These are phyloP conservation scores for Mohoua ochrocephala DNA, from an alignment of 2,113 vertebrate species.

Conservation along the genomic window DNA sequence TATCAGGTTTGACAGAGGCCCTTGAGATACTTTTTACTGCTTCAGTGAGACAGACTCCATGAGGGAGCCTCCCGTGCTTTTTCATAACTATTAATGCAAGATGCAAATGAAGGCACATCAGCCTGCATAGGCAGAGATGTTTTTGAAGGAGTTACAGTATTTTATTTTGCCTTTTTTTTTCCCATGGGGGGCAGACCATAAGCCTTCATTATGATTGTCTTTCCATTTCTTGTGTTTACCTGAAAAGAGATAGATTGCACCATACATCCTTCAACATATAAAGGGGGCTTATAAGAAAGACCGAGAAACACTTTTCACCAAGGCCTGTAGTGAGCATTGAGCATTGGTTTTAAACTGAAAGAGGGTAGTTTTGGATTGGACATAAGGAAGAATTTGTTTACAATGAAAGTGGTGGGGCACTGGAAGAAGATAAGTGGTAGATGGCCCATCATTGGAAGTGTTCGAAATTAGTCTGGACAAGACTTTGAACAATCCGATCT, in stretches of 20 bases:
- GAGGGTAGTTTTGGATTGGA: background rate
- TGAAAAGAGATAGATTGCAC: background rate
- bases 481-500: background rate
- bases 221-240: background rate
- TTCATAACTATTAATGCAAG: background rate
- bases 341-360: background rate
- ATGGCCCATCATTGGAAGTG: background rate
- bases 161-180: background rate
- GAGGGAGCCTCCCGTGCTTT: background rate
- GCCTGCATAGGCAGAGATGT: background rate
- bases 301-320: background rate
- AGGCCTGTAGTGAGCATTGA: background rate
- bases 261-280: background rate
- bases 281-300: background rate
- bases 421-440: background rate
- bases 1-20: background rate
- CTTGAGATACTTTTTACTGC: background rate
- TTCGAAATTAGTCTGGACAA: background rate
- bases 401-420: background rate
- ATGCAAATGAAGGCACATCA: background rate
- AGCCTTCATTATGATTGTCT: background rate
- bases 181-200: background rate
- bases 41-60: background rate
- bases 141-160: background rate
- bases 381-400: background rate